Base-by-base conservation (phyloP, 1,140 invertebrate species). In the Myzus persicae region DNA sequence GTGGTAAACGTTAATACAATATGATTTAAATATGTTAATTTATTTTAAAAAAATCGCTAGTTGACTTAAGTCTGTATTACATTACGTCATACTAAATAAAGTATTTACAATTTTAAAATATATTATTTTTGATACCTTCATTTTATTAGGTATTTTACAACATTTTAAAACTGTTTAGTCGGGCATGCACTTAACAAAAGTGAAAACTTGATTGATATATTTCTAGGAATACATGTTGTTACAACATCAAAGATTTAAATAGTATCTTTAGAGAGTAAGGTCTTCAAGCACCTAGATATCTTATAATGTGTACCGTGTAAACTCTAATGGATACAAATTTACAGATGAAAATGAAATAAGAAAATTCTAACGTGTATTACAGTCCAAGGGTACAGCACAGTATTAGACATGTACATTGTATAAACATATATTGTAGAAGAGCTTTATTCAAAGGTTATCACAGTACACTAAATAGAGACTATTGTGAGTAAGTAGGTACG, bases 371-470 rank as follows among this genome's bases (percentile, higher is more conserved):
- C 24, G 44, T 46, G 42, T 87, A 31, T 42, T 82, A 42, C 1
- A 44, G 84, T 31, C 11, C 18, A 38, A 81, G 7, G 38, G 76
- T 38, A 4, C 7, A 38, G 26, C 31, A 81, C n/a, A 6, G 38
- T 24, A 81, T 22, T n/a, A n/a, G n/a, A 81, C 20, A 38, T 20
- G 22, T 76, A 26, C 31, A n/a, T 31, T 67, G 0, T n/a, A n/a
- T 67, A 67, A 67, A 67, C 38, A 42, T 84, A 42, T 84, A 44
- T 81, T 36, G 24, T 42, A 42, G 38, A 40, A 87, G 14, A 46
- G 44, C 31, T 26, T 6, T 88, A 88, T 88, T 87, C 85, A 88
- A 88, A 89, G 20, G 46, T 89, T 89, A 51, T 89, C 87, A 22
- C 51, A 89, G 11, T 51, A 88, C 22, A 44, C 85, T 31, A 36